Base-by-base conservation (phyloP, 2,113 vertebrate species). In the Alaudala cheleensis region DNA sequence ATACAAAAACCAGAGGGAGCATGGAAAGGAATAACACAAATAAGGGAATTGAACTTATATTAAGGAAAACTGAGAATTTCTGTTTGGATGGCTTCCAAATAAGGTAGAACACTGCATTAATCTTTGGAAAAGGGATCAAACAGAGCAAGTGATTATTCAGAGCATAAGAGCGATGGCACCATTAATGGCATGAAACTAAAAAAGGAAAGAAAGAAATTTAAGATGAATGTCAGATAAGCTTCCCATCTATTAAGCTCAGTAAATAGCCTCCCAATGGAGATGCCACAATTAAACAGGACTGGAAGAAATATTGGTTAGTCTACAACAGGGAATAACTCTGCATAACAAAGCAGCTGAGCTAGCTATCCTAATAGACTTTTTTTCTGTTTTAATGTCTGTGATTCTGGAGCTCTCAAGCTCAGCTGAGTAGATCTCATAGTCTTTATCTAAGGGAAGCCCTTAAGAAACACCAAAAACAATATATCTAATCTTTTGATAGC, bases 21-120 rank as follows among this genome's bases (percentile, higher is more conserved):
- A 94, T 96, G 94, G 92, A 97, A 97, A 97, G 72, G 92, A 96
- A 95, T 93, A 95, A 96, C 76, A 97, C 79, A 96, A 86, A 83
- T 92, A 96, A 85, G 62, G 54, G 73, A 93, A 89, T 0, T 95
- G 81, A 79, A 71, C 28, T 69, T 71, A 17, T 16, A 85, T 91
- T 94, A 92, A 86, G 84, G 86, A 95, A 94, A 95, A 96, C 22
- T 17, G 51, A 93, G 67, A 80, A 74, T 57, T 92, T 92, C 58
- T 90, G 44, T 51, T 71, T 86, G 81, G 90, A 90, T 60, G 24
- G 28, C 53, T 85, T 95, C 87, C 95, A 93, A 81, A 54, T 74
- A 79, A 81, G 65, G 84, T 69, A 93, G 67, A 93, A 64, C 40
- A 86, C n/a, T 37, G 60, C 87, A 94, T 92, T 92, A 90, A 93